Conservation (phyloP, 2,113 vertebrate species). For the Nothobranchius furzeri region DNA sequence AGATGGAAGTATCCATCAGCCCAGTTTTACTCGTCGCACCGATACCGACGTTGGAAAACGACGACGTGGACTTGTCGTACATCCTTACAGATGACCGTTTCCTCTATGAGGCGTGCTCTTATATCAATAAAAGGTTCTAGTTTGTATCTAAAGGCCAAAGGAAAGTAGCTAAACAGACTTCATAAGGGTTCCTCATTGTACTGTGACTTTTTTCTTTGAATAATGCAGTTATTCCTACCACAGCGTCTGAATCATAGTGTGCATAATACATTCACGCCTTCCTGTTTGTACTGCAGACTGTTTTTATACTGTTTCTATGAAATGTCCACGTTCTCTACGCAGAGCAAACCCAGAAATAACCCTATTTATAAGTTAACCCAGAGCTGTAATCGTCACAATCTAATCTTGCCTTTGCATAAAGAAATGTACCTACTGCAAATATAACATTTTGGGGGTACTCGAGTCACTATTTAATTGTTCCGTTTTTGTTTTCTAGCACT, state of each 20-base stretch:
- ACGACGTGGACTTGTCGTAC: too few relatives aligned
- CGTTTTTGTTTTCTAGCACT: slow-evolving; percentile 92
- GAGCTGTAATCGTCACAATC: slow-evolving; percentile 80
- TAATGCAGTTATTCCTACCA: slow-evolving; percentile 69
- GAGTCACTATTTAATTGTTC: slow-evolving; percentile 93
- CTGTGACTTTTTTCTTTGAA: slow-evolving; percentile 67
- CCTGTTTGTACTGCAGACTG: slow-evolving; percentile 82
- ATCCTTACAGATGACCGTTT: slow-evolving; percentile 6
- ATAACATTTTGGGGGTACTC: slow-evolving; percentile 84
- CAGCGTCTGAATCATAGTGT: slow-evolving; percentile 60
- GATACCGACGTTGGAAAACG: too few relatives aligned
- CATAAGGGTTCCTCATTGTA: slow-evolving; percentile 70
- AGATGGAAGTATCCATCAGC: too few relatives aligned
- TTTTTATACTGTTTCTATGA: slow-evolving; percentile 84
- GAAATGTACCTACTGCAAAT: slow-evolving; percentile 79
- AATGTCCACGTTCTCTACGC: slow-evolving; percentile 79
- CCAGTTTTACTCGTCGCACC: too few relatives aligned
- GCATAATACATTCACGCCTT: slow-evolving; percentile 71
- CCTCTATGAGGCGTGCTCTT: slow-evolving; percentile 59
- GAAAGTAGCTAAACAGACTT: slow-evolving; percentile 68
- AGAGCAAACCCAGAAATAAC: slow-evolving; percentile 74
- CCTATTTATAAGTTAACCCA: slow-evolving; percentile 80
- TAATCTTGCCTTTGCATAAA: slow-evolving; percentile 82
- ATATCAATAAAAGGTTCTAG: slow-evolving; percentile 39
- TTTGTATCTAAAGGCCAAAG: slow-evolving; percentile 71